These are phyloP conservation scores for Euphydryas editha DNA, from an alignment of 2,888 invertebrate species.

Conservation along the genomic window DNA sequence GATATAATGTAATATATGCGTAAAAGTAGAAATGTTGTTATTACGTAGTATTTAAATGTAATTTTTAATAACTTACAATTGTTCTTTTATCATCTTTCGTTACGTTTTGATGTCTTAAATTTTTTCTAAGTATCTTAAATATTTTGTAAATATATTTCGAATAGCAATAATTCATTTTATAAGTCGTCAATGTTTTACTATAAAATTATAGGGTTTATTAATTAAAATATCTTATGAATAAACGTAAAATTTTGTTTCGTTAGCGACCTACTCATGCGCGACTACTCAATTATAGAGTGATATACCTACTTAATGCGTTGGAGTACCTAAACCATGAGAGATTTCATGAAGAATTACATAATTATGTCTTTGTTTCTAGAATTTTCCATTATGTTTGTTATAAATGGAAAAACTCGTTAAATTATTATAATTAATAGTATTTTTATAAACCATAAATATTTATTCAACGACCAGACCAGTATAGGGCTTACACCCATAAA, in stretches of 20 bases:
- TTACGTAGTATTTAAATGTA: slow-evolving; percentile 48
- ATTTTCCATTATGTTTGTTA: not conserved
- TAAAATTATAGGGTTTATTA: slow-evolving; percentile 28
- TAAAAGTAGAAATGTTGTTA: slow-evolving; percentile 58
- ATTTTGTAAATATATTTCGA: slow-evolving; percentile 47
- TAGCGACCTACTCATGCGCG: slow-evolving; percentile 25
- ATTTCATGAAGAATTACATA: not conserved
- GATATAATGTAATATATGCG: slow-evolving; percentile 71
- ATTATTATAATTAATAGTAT: too few relatives aligned
- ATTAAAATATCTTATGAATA: slow-evolving; percentile 38
- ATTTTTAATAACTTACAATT: slow-evolving; percentile 35
- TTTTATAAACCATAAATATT: too few relatives aligned
- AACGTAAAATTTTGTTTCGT: slow-evolving; percentile 26
- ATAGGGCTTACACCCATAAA: too few relatives aligned
- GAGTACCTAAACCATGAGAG: not conserved
- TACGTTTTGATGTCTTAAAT: slow-evolving; percentile 48
- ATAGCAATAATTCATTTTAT: slow-evolving; percentile 51
- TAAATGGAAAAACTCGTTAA: too few relatives aligned
- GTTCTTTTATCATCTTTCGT: slow-evolving; percentile 40
- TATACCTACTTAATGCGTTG: too few relatives aligned
- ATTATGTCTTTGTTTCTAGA: not conserved
- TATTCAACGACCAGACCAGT: too few relatives aligned
- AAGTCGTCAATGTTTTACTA: slow-evolving; percentile 41
- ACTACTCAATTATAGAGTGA: too few relatives aligned
- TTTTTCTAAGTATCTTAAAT: slow-evolving; percentile 37